Conservation (phyloP, 2,888 invertebrate genomes). For the Tanytarsus gracilentus region DNA sequence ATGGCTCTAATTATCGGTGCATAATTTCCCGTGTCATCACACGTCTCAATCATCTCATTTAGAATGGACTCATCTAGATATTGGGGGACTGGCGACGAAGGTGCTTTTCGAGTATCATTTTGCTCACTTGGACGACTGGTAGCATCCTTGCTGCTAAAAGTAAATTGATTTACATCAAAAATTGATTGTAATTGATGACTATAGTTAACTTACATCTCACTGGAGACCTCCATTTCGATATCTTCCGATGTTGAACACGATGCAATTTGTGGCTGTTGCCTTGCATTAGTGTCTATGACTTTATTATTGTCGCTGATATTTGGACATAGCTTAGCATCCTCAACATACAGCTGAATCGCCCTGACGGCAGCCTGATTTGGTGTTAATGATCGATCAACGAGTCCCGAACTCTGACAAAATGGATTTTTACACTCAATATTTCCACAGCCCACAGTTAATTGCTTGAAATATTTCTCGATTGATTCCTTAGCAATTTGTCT, state of each 20-base stretch:
- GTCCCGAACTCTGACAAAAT: constrained; percentile 82
- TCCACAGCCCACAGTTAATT: constrained; percentile 86
- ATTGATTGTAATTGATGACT: not conserved
- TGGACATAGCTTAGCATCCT: constrained; percentile 73
- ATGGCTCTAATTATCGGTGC: constrained; percentile 65
- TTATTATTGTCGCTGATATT: not conserved
- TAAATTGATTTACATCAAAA: not conserved
- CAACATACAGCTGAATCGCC: constrained; percentile 76
- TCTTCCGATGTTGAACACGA: not conserved
- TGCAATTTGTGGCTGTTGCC: not conserved
- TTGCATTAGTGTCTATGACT: not conserved
- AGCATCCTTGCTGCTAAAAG: not conserved
- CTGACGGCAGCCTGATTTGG: constrained; percentile 86
- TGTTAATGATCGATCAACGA: constrained; percentile 63
- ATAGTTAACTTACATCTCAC: not conserved
- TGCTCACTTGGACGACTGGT: not conserved
- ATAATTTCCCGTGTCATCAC: constrained; percentile 58
- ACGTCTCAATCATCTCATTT: constrained; percentile 63
- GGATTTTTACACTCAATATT: constrained; percentile 77
- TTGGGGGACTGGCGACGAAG: constrained; percentile 33
- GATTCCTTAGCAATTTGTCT: constrained; percentile 62
- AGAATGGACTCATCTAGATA: constrained; percentile 68
- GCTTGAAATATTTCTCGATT: constrained; percentile 88
- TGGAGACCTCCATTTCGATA: not conserved
- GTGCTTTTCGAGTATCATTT: constrained; percentile 9